Evolutionary conservation across 2,797 vertebrate species (phyloP).

Genomic region (Xiphophorus birchmanni): DNA sequence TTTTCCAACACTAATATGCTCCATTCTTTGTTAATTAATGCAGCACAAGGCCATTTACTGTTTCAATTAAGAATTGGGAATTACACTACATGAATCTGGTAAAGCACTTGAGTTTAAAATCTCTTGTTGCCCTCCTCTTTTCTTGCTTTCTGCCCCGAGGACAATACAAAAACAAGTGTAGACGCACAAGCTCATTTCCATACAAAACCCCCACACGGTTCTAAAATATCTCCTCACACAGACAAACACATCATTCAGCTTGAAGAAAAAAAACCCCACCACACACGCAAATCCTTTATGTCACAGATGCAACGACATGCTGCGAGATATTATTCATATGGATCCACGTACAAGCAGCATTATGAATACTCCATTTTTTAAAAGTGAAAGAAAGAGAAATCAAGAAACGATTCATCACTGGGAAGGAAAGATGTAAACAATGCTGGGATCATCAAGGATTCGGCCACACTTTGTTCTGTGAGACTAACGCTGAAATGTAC

Average conservation of each 20-base stretch:
- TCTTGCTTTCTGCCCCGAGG: conserved; percentile 35
- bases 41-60: conserved; percentile 28
- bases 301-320: conserved; percentile 27
- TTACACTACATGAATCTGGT: conserved; percentile 24
- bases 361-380: conserved; percentile 2
- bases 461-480: background rate
- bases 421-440: background rate
- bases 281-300: conserved; percentile 25
- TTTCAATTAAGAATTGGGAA: conserved; percentile 49
- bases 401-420: background rate
- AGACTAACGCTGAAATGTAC: background rate
- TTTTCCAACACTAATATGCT: conserved; percentile 13
- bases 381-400: conserved; percentile 4
- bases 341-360: conserved; percentile 6
- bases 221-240: conserved; percentile 27
- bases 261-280: conserved; percentile 15
- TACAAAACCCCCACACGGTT: conserved; percentile 40
- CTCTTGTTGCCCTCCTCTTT: conserved; percentile 30
- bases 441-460: too few species aligned
- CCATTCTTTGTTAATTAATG: conserved; percentile 33
- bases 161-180: conserved; percentile 57
- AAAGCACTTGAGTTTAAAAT: conserved; percentile 24
- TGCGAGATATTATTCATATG: conserved; percentile 22
- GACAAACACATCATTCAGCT: conserved; percentile 39
- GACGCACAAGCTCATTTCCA: conserved; percentile 52